Evolutionary conservation across 2,797 vertebrate genomes (phyloP), one percentile per base, ranked within the genome.

Genomic region (Pipistrellus kuhlii): DNA sequence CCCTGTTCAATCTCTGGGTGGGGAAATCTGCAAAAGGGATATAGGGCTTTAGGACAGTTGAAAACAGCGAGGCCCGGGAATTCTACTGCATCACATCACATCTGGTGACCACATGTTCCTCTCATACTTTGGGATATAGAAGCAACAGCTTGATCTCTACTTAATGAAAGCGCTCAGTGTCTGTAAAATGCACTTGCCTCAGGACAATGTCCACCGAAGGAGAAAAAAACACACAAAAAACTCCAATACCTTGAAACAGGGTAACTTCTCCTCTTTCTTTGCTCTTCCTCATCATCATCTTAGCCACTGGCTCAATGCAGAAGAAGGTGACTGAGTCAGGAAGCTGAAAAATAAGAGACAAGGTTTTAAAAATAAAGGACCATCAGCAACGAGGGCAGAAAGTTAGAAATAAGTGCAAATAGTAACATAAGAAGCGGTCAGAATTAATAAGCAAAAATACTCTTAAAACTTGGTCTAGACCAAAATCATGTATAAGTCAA

Each of bases 51-150:
- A 57, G 66, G 81, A 64, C 7, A 78, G 71, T 25, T 66, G 57
- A 84, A 80, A 59, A 71, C 27, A 85, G 23, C 48, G 51, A 85
- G 84, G 72, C 6, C 51, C 13, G 83, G 35, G 35, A 48, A 41
- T 82, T 95, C 84, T 57, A 6, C 64, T 84, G 53, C 7, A 44
- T 93, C 75, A 85, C 75, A 96, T 92, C 78, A 94, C 82, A 96
- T 95, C 41, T 94, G 93, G 57, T 85, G 66, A 77, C 92, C 85
- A 94, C 38, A 82, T 91, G 77, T 77, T 87, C 20, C 35, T 11
- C 87, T 96, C 51, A 69, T 35, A 82, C 14, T 89, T 91, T 85
- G 57, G 73, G n/a, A 91, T 69, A 84, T 68, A 68, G 71, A 88
- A 91, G 72, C 46, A 93, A 80, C 25, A 69, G 73, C 15, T 93